These are phyloP conservation scores for Drymonia ruficornis DNA, from an alignment of 2,888 invertebrate species.

Conservation along the genomic window DNA sequence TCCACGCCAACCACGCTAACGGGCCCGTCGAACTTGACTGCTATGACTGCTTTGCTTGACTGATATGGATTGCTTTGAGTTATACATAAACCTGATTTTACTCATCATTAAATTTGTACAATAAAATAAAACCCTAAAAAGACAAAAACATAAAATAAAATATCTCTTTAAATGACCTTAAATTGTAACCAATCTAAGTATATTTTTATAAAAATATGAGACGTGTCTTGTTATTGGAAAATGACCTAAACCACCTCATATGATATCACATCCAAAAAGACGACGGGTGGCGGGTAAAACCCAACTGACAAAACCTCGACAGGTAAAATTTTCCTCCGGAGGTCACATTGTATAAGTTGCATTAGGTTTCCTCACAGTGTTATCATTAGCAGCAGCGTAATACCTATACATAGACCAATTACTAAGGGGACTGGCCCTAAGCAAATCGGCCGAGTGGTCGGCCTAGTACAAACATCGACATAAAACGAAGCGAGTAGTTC, in stretches of 20 bases:
- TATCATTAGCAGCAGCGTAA: not conserved
- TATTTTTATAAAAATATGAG: not conserved
- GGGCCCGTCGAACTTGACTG: too few species aligned
- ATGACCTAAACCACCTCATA: constrained; percentile 1
- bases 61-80: too few species aligned
- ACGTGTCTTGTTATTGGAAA: not conserved
- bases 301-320: not conserved
- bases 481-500: too few species aligned
- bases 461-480: too few species aligned
- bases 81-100: too few species aligned
- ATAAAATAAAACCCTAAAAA: not conserved
- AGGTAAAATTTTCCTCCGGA: not conserved
- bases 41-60: too few species aligned
- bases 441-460: too few species aligned
- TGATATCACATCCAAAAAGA: not conserved
- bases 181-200: not conserved
- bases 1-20: too few species aligned
- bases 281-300: not conserved
- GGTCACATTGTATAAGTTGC: not conserved
- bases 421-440: too few species aligned
- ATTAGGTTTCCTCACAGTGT: not conserved
- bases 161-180: too few species aligned
- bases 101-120: too few species aligned
- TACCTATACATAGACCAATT: too few species aligned
- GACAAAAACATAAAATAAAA: not conserved